Base-by-base conservation (phyloP, 2,113 vertebrate genomes). In the Siphamia tubifer region DNA sequence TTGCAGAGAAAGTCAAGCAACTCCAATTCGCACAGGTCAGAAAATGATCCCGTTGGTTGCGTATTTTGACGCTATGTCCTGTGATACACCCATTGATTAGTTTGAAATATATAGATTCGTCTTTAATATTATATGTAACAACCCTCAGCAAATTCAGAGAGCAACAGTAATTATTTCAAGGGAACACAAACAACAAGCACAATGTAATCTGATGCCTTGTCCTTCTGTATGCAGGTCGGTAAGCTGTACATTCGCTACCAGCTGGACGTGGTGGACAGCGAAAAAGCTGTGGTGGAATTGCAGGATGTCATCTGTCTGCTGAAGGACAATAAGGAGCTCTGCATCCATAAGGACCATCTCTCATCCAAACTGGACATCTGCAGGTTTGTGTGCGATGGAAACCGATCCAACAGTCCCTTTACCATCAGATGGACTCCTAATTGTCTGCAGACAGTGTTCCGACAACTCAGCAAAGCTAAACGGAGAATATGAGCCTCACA, bases 291-390 rank as follows among this genome's bases (percentile, higher is more conserved):
- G 44, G 49, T 86, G 61, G 91, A 90, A 81, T 9, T 84, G 4
- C 76, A 86, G 52, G 84, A 93, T 13, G 89, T 91, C 7, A 84
- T 87, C 63, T 94, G 93, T 74, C 84, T 92, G 53, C 81, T 94
- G 61, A 91, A 89, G 70, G 87, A 92, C 42, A 63, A 75, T 21
- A 93, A 90, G 68, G 84, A 90, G 39, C 57, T 94, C 12, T 93
- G 85, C 82, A 91, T 93, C 54, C 92, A 94, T 79, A 93, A 93
- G 53, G 92, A 93, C 65, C 74, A 93, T 60, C 82, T 93, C 17
- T 17, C 25, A 0, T 55, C 85, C 58, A 83, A 65, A 8, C 61
- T 91, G 69, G 91, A 93, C 11, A 92, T 94, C 77, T 90, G 86
- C 91, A 93, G 92, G 93, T 93, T 66, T 77, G 74, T 67, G 43